A percentile compares a stretch with the other conserved stretches of the same genome.
phyloP scores from a whole-genome alignment of 2,888 invertebrate genomes.

The Cyrtodaria siliqua region DNA sequence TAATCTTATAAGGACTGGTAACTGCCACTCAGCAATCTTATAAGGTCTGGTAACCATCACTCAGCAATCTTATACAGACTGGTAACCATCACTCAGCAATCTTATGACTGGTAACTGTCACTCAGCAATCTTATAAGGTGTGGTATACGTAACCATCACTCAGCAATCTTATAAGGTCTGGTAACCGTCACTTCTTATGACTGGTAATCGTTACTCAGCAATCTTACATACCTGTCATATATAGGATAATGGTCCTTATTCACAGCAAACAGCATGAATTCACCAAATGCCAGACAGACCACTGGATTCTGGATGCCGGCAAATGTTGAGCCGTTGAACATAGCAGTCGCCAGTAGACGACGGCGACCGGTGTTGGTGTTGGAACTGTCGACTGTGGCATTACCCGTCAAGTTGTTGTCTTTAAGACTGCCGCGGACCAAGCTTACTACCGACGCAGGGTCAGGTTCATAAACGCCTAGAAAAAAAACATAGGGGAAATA shows the following conservation, averaged over 20 bases:
- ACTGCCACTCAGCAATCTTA: no score
- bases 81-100: no score
- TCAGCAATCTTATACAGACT: no score
- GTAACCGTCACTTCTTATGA: no score
- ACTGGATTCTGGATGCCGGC: constrained; percentile 81
- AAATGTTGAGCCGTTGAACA: constrained; percentile 72
- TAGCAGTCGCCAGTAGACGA: constrained; percentile 76
- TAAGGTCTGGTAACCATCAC: no score
- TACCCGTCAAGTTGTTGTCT: constrained; percentile 71
- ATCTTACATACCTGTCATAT: constrained; percentile 84
- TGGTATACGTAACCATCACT: no score
- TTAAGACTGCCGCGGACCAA: constrained; percentile 76
- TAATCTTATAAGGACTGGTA: no score
- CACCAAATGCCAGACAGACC: constrained; percentile 79
- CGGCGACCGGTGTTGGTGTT: constrained; percentile 66
- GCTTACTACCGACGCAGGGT: constrained; percentile 61
- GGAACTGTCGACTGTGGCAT: constrained; percentile 71
- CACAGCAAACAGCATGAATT: constrained; percentile 81
- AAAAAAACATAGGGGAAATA: no score
- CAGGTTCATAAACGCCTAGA: constrained; percentile 77
- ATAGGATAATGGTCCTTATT: constrained; percentile 81
- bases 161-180: no score
- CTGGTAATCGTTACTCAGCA: no score
- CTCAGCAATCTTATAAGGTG: no score
- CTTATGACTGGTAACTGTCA: no score